These are phyloP conservation scores for Galbula dea DNA, from an alignment of 2,113 vertebrate genomes.

Conservation along the genomic window DNA sequence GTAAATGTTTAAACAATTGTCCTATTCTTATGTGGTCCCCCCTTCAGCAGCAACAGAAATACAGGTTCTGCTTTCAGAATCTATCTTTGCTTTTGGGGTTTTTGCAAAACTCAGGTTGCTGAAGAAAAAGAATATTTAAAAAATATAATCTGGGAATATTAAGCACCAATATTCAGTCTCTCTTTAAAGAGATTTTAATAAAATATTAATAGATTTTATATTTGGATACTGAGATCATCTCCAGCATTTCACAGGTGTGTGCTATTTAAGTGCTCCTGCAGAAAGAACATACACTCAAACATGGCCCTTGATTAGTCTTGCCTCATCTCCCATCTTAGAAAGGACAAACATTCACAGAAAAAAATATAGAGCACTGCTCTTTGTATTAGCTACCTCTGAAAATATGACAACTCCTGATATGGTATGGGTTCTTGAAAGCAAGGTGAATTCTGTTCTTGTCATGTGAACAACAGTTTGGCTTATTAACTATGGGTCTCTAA, in stretches of 20 bases:
- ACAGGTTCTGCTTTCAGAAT: not conserved
- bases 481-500: not conserved
- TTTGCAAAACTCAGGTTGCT: not conserved
- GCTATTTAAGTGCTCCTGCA: constrained; percentile 60
- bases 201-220: constrained; percentile 54
- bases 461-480: not conserved
- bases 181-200: constrained; percentile 55
- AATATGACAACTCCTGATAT: not conserved
- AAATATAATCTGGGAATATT: not conserved
- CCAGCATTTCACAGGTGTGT: constrained; percentile 53
- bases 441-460: not conserved
- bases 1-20: not conserved
- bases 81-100: not conserved
- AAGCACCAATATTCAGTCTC: not conserved
- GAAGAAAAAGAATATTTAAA: not conserved
- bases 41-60: not conserved
- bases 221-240: constrained; percentile 55
- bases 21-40: not conserved
- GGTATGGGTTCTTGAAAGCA: not conserved
- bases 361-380: not conserved
- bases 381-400: not conserved
- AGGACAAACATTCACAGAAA: constrained; percentile 6
- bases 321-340: constrained; percentile 47
- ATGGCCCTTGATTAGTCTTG: constrained; percentile 28
- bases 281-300: constrained; percentile 39